These are phyloP conservation scores for Heliornis fulica DNA, from an alignment of 2,113 vertebrate species.

Conservation along the genomic window DNA sequence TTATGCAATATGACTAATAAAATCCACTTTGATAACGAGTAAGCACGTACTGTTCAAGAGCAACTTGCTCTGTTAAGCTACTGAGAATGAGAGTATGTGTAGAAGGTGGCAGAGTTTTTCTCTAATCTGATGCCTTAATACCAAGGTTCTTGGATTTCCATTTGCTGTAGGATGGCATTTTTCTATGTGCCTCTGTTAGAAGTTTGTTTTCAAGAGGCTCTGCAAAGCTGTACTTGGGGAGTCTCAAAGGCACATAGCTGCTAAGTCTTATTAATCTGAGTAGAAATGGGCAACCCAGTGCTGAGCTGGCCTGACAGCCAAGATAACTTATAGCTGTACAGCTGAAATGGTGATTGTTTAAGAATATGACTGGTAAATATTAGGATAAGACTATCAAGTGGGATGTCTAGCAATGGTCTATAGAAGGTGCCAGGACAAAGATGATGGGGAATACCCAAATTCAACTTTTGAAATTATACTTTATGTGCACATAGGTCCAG, in stretches of 20 bases:
- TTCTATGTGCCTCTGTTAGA: neutral
- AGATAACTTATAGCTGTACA: neutral
- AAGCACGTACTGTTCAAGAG: neutral
- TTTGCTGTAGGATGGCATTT: neutral
- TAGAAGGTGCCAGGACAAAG: neutral
- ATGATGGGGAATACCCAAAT: neutral
- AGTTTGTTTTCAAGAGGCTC: neutral
- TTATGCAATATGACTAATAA: neutral
- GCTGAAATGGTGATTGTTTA: neutral
- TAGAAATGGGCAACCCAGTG: neutral
- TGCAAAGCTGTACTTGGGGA: neutral
- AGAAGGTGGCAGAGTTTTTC: neutral
- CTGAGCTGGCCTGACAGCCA: neutral
- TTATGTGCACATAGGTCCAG: rapidly evolving
- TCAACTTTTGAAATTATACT: neutral
- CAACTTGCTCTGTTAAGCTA: neutral
- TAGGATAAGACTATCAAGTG: neutral
- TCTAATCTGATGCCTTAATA: neutral
- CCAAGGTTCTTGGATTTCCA: neutral
- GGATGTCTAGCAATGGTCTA: neutral
- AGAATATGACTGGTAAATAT: neutral
- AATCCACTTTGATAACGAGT: neutral
- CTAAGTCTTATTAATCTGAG: neutral
- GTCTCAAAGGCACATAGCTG: neutral
- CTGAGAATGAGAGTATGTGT: neutral